These are phyloP conservation scores for Polymixis lichenea DNA, from an alignment of 2,888 invertebrate genomes.

Conservation along the genomic window DNA sequence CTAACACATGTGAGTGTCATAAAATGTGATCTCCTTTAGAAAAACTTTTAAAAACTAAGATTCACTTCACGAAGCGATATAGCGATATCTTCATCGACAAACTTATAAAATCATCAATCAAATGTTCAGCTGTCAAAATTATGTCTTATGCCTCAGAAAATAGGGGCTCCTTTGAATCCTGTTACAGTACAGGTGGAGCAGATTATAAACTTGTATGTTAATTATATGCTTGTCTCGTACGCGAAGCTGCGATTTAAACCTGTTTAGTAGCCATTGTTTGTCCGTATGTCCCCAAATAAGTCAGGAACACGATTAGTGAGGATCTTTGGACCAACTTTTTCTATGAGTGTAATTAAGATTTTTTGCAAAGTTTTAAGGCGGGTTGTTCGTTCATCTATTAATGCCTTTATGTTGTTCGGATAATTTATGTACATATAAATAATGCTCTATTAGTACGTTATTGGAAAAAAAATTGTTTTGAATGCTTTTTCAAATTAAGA, in stretches of 20 bases:
- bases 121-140: slow-evolving; percentile 30
- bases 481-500: slow-evolving; percentile 44
- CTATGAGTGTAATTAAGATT: slow-evolving; percentile 47
- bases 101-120: slow-evolving; percentile 37
- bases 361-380: slow-evolving; percentile 36
- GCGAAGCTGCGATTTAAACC: slow-evolving; percentile 84
- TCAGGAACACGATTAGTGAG: slow-evolving; percentile 73
- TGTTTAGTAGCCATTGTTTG: slow-evolving; percentile 84
- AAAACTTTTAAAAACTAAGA: slow-evolving; percentile 65
- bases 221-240: slow-evolving; percentile 86
- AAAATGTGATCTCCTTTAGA: slow-evolving; percentile 66
- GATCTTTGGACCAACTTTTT: slow-evolving; percentile 61
- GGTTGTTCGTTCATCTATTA: slow-evolving; percentile 29
- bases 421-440: slow-evolving; percentile 59
- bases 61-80: slow-evolving; percentile 58
- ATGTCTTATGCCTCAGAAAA: slow-evolving; percentile 45
- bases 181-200: slow-evolving; percentile 44
- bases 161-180: slow-evolving; percentile 38
- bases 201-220: slow-evolving; percentile 71
- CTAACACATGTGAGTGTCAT: slow-evolving; percentile 65
- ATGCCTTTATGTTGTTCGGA: slow-evolving; percentile 20
- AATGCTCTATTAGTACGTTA: slow-evolving; percentile 34
- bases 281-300: slow-evolving; percentile 76
- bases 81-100: slow-evolving; percentile 62
- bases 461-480: slow-evolving; percentile 41